Evolutionary conservation across 2,888 invertebrate genomes (phyloP).

Genomic region (Tenthredo notha): DNA sequence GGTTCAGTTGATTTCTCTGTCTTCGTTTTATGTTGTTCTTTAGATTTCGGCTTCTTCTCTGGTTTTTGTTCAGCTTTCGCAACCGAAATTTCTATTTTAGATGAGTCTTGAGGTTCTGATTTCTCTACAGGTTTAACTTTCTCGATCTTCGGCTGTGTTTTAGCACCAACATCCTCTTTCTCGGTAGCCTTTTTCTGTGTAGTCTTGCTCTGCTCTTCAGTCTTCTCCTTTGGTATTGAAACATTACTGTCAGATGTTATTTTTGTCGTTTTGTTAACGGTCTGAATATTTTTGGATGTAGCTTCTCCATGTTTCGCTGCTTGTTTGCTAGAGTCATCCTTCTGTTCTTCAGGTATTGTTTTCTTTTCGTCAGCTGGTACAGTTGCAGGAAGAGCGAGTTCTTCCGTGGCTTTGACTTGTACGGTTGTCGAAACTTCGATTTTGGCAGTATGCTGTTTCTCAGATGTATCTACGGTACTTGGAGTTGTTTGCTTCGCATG

Average conservation of each 20-base stretch:
- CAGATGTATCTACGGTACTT: conserved; percentile 25
- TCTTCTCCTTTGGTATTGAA: conserved; percentile 48
- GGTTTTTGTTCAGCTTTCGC: conserved; percentile 46
- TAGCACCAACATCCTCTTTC: conserved; percentile 22
- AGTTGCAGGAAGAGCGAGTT: background rate
- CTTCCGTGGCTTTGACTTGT: background rate
- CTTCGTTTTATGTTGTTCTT: conserved; percentile 25
- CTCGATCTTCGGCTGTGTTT: conserved; percentile 30
- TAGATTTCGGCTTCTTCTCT: conserved; percentile 53
- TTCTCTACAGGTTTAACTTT: conserved; percentile 31
- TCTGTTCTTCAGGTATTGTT: conserved; percentile 28
- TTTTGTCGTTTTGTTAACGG: conserved; percentile 41
- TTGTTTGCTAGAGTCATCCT: conserved; percentile 60
- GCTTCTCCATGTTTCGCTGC: conserved; percentile 56
- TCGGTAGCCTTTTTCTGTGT: background rate
- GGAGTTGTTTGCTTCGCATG: background rate
- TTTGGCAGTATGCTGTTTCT: conserved; percentile 32
- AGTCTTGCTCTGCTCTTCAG: conserved; percentile 21
- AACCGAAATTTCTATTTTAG: conserved; percentile 18
- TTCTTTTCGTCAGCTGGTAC: conserved; percentile 6
- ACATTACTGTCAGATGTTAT: conserved; percentile 7
- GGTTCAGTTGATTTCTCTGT: conserved; percentile 25
- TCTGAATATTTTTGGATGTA: conserved; percentile 42
- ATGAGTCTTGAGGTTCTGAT: conserved; percentile 49
- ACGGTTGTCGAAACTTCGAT: background rate